Evolutionary conservation across 2,113 vertebrate species (phyloP).

Genomic region (Ictalurus furcatus): DNA sequence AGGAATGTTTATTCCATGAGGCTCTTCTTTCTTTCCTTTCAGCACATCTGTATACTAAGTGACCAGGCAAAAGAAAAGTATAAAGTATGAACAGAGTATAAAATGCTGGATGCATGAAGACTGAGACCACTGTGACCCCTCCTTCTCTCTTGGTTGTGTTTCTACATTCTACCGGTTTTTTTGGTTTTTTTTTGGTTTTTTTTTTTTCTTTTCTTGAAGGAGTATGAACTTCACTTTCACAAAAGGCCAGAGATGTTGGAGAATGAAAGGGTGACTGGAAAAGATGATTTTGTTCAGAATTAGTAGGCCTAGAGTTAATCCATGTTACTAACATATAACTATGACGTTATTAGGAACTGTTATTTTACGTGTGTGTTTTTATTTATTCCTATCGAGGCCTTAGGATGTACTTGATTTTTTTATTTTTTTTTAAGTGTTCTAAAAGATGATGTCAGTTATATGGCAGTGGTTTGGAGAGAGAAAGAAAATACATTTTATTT

Average conservation of each 20-base stretch:
- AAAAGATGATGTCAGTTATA: conserved; percentile 4
- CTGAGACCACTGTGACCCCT: conserved; percentile 69
- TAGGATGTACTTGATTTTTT: conserved; percentile 26
- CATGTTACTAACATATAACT: not conserved
- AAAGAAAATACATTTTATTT: not conserved
- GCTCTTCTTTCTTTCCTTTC: not conserved
- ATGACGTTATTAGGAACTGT: conserved; percentile 1
- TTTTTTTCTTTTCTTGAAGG: conserved; percentile 1
- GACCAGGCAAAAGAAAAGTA: conserved; percentile 78
- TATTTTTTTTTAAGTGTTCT: conserved; percentile 2
- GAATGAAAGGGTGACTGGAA: not conserved
- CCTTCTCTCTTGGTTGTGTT: conserved; percentile 49
- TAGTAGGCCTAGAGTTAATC: not conserved
- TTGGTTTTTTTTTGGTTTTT: not conserved
- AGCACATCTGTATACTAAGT: conserved; percentile 77
- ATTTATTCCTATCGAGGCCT: conserved; percentile 41
- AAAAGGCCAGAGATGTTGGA: not conserved
- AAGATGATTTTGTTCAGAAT: conserved; percentile 11
- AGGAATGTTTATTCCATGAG: not conserved
- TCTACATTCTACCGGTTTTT: not conserved
- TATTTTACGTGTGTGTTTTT: conserved; percentile 17
- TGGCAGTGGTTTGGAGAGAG: conserved; percentile 5
- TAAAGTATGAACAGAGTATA: conserved; percentile 63
- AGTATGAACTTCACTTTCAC: conserved; percentile 43
- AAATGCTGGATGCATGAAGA: conserved; percentile 52